Evolutionary conservation across 2,888 invertebrate species (phyloP).

Genomic region (Phaedon cochleariae): DNA sequence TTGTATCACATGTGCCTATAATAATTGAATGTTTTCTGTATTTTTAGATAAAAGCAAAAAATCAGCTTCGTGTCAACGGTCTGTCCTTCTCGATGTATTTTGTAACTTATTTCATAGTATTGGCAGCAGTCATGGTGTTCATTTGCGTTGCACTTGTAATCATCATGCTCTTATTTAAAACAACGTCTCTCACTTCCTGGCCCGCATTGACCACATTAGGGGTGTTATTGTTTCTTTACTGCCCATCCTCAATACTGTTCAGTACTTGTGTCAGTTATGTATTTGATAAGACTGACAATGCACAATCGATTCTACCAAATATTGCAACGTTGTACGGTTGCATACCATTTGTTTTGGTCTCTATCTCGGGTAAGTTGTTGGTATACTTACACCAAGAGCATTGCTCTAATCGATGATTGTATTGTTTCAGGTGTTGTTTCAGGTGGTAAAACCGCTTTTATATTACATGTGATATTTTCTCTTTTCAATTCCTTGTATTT

Average conservation of each 20-base stretch:
- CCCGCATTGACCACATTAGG: conserved; percentile 75
- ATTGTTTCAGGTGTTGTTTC: conserved; percentile 36
- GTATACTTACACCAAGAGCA: no score
- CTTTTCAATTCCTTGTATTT: conserved; percentile 81
- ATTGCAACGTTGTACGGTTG: conserved; percentile 78
- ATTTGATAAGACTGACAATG: conserved; percentile 84
- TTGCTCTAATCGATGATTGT: not conserved
- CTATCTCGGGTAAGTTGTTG: conserved; percentile 69
- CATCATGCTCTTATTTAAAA: conserved; percentile 74
- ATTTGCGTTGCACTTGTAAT: conserved; percentile 72
- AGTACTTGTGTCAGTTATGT: conserved; percentile 81
- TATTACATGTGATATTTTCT: conserved; percentile 77
- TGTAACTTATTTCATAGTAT: conserved; percentile 76
- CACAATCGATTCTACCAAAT: conserved; percentile 81
- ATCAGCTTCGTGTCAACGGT: conserved; percentile 84
- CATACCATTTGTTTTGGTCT: conserved; percentile 78
- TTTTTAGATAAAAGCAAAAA: conserved; percentile 80
- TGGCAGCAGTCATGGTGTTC: conserved; percentile 74
- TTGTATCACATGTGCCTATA: no score
- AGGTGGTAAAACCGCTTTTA: conserved; percentile 74
- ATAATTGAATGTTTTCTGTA: not conserved
- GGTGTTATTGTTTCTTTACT: conserved; percentile 74
- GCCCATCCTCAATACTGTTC: conserved; percentile 79
- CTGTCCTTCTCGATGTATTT: conserved; percentile 80
- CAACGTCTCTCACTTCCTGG: conserved; percentile 74